Conservation (phyloP, 2,113 vertebrate genomes). For the Eira barbara region DNA sequence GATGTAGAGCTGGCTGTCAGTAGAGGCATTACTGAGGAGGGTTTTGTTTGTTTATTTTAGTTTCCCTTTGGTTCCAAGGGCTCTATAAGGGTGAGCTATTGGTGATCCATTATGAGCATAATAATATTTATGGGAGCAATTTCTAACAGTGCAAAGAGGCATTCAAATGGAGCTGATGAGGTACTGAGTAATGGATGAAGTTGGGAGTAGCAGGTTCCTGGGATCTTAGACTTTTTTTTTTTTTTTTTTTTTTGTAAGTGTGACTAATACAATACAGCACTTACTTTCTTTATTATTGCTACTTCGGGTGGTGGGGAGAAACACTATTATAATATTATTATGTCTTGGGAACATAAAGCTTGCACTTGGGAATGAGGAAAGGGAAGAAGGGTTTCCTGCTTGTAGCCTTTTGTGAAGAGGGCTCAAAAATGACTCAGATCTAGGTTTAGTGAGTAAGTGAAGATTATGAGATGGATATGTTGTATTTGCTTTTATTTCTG, state of each 20-base stretch:
- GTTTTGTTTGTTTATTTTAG: conserved; percentile 22
- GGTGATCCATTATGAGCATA: not conserved
- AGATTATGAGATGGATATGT: not conserved
- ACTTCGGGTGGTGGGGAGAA: not conserved
- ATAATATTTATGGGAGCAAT: not conserved
- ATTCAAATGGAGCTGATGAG: not conserved
- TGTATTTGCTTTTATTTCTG: not conserved
- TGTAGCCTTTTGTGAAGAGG: not conserved
- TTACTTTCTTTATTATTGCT: conserved; percentile 1
- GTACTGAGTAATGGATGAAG: not conserved
- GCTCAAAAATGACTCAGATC: not conserved
- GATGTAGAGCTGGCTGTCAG: not conserved
- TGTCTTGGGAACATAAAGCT: not conserved
- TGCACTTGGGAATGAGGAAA: not conserved
- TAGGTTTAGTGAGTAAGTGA: not conserved
- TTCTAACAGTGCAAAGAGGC: not conserved
- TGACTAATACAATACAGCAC: not conserved
- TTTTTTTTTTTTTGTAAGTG: not conserved
- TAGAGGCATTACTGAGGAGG: not conserved
- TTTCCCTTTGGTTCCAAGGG: conserved; percentile 19
- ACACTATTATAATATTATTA: not conserved
- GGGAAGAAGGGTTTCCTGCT: not conserved
- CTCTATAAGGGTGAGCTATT: not conserved
- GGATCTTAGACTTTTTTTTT: not conserved
- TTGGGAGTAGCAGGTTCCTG: not conserved